phyloP scores from a whole-genome alignment of 2,113 vertebrate species.

The Redunca redunca region DNA sequence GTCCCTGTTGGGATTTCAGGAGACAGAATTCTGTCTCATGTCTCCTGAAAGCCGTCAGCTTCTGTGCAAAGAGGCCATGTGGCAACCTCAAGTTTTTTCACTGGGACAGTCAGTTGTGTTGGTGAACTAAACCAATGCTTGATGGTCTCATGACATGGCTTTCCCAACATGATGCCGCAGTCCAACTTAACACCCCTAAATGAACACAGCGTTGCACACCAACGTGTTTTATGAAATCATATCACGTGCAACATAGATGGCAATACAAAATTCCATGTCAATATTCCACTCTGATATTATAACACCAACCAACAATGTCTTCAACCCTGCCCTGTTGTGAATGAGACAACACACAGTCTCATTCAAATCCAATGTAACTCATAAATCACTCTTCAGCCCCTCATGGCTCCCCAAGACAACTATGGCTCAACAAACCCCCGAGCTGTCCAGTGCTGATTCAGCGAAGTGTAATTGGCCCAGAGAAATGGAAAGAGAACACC shows the following conservation, averaged over 20 bases:
- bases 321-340: rapidly evolving
- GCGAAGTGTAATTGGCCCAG: not conserved
- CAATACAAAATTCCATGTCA: rapidly evolving
- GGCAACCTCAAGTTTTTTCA: not conserved
- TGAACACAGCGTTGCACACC: rapidly evolving
- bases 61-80: not conserved
- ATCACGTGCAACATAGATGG: rapidly evolving
- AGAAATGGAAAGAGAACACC: not conserved
- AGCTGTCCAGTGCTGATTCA: not conserved
- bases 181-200: not conserved
- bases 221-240: rapidly evolving
- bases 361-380: rapidly evolving
- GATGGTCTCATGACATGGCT: rapidly evolving
- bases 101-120: not conserved
- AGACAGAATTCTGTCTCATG: not conserved
- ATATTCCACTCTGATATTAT: rapidly evolving
- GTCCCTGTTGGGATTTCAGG: not conserved
- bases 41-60: not conserved
- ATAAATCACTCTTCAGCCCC: not conserved
- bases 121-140: not conserved
- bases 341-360: no score
- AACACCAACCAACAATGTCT: not conserved
- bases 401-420: not conserved
- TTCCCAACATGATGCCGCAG: rapidly evolving
- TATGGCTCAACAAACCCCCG: rapidly evolving